Base-by-base conservation (phyloP, 2,888 invertebrate species). In the Timema podura region DNA sequence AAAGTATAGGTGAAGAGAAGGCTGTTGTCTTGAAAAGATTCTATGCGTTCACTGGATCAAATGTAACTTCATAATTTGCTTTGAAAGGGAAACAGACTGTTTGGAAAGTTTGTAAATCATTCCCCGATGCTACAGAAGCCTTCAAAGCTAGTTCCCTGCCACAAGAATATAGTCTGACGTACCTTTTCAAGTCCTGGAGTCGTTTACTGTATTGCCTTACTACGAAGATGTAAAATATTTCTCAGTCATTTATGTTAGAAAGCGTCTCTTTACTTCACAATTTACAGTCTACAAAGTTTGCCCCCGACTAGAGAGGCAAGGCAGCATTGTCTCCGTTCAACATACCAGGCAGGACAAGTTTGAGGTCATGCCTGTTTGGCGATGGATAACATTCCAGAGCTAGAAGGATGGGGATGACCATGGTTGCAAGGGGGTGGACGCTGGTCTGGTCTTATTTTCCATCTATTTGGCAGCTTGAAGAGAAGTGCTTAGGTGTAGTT, bases 251-350 rank as follows among this genome's bases (percentile, higher is more conserved):
- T 1, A 54, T 54, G 54, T 54, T 54, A 11, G 5, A 16, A 54
- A 54, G 13, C n/a, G 3, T 54, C 54, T 54, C 54, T 54, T 54
- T 13, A 54, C 54, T 11, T 54, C 54, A 13, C n/a, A 5, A 5
- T 15, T 54, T 16, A 13, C 7, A 54, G n/a, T 13, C n/a, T 54
- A 7, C 54, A 6, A 54, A 54, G 16, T 54, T 8, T 54, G n/a
- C 54, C 54, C 9, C 54, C 54, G 6, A 6, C 54, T 11, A 54
- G 2, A 54, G 54, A 7, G 16, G 54, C 54, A 54, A 54, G 16
- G 54, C 54, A 54, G 54, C 54, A 54, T 11, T 54, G 54, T 54
- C 54, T 54, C 7, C 54, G 16, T 54, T 54, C 54, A 54, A 16
- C 54, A 54, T 54, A 54, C 2, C 54, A 15, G 54, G 54, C 54